Percentiles rank a stretch among this genome's conserved stretches.
Evolutionary conservation across 2,113 vertebrate species (phyloP).

Genomic region (Capra hircus): DNA sequence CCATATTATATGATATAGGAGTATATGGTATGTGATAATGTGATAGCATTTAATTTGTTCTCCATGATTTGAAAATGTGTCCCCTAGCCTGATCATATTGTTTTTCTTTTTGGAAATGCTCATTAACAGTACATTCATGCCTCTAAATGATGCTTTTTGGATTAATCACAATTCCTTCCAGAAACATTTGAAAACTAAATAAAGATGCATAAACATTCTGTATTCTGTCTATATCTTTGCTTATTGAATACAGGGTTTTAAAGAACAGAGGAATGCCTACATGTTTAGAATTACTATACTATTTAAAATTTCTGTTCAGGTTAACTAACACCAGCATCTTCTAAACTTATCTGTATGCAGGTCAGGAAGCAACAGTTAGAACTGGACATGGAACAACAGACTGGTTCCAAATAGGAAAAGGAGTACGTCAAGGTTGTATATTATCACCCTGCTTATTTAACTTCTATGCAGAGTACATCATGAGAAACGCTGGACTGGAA

Average conservation of each 20-base stretch:
- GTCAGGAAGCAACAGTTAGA: too few relatives aligned
- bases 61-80: not conserved
- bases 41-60: not conserved
- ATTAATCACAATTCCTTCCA: not conserved
- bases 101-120: not conserved
- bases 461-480: too few relatives aligned
- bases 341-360: not conserved
- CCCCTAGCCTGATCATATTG: not conserved
- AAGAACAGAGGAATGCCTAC: not conserved
- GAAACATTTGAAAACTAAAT: constrained; percentile 6
- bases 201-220: not conserved
- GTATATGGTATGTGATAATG: not conserved
- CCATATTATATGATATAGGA: not conserved
- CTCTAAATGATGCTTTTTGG: not conserved
- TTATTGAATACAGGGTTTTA: not conserved
- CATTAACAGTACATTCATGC: not conserved
- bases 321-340: not conserved
- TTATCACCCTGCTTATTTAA: too few relatives aligned
- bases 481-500: too few relatives aligned
- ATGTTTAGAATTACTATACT: not conserved
- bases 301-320: not conserved
- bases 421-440: too few relatives aligned
- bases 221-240: not conserved
- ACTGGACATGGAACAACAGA: too few relatives aligned
- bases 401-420: too few relatives aligned